A percentile compares a stretch with the other conserved stretches of the same genome.
These are phyloP conservation scores for Coreius guichenoti DNA, from an alignment of 2,797 vertebrate genomes.

Conservation along the genomic window DNA sequence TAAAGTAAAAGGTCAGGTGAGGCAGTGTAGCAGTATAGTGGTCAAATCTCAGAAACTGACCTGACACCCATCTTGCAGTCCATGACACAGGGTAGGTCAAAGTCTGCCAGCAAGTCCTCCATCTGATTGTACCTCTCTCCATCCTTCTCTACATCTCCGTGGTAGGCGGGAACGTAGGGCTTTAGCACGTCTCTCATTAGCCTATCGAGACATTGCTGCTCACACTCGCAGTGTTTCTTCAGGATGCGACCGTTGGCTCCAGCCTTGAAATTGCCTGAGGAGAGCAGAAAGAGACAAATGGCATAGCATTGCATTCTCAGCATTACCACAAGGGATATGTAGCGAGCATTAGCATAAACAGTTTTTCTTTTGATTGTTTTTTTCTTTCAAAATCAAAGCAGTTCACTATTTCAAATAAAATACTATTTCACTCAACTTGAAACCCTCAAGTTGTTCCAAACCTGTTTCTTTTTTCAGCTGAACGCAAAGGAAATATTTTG, in stretches of 20 bases:
- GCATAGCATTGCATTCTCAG: background rate
- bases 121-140: conserved; percentile 98
- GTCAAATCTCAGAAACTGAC: conserved; percentile 73
- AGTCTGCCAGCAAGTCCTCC: conserved; percentile 96
- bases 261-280: conserved; percentile 94
- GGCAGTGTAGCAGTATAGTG: background rate
- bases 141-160: conserved; percentile 93
- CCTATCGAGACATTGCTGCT: conserved; percentile 93
- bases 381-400: background rate
- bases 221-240: conserved; percentile 97
- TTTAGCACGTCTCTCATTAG: conserved; percentile 91
- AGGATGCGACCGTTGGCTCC: conserved; percentile 94
- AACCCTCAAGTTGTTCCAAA: too few species aligned
- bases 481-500: too few species aligned
- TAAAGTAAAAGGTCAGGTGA: background rate
- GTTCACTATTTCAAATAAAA: background rate
- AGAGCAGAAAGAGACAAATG: conserved; percentile 22
- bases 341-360: background rate
- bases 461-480: too few species aligned
- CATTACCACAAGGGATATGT: background rate
- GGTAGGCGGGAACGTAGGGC: conserved; percentile 93
- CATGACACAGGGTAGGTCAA: conserved; percentile 95
- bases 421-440: too few species aligned
- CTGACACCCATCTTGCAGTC: conserved; percentile 98
- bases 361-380: background rate